Percentiles rank a stretch among this genome's conserved stretches.
phyloP scores from a whole-genome alignment of 2,888 invertebrate genomes.

The Anaspis maculata region DNA sequence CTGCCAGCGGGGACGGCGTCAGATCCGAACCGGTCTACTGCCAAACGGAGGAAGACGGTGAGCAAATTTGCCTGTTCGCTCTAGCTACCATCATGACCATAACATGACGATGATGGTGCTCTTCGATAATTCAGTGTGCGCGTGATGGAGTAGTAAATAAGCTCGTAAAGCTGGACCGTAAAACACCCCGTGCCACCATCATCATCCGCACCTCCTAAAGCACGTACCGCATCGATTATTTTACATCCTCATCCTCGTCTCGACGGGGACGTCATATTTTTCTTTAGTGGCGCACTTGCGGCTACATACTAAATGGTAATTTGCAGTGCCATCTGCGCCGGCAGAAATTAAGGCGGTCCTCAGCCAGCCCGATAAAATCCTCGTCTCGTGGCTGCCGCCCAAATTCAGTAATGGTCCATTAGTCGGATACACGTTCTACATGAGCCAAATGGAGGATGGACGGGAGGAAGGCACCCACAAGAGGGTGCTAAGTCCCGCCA shows the following conservation, averaged over 20 bases:
- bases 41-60: slow-evolving; percentile 85
- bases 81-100: too few species aligned
- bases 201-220: background rate
- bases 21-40: slow-evolving; percentile 77
- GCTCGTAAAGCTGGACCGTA: background rate
- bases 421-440: slow-evolving; percentile 75
- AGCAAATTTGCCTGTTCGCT: too few species aligned
- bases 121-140: too few species aligned
- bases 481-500: slow-evolving; percentile 59
- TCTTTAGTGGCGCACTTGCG: slow-evolving; percentile 3
- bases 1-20: slow-evolving; percentile 82
- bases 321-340: slow-evolving; percentile 77
- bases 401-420: slow-evolving; percentile 74
- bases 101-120: background rate
- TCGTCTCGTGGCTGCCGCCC: slow-evolving; percentile 87
- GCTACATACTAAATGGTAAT: slow-evolving; percentile 10
- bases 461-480: slow-evolving; percentile 73
- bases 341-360: slow-evolving; percentile 86
- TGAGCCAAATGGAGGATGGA: slow-evolving; percentile 70
- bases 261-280: too few species aligned
- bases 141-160: too few species aligned
- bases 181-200: background rate
- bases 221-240: too few species aligned
- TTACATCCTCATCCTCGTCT: too few species aligned
- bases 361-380: slow-evolving; percentile 74